Conservation (phyloP, 92 coral and sea anemone species). For the Parazoanthus darwini region DNA sequence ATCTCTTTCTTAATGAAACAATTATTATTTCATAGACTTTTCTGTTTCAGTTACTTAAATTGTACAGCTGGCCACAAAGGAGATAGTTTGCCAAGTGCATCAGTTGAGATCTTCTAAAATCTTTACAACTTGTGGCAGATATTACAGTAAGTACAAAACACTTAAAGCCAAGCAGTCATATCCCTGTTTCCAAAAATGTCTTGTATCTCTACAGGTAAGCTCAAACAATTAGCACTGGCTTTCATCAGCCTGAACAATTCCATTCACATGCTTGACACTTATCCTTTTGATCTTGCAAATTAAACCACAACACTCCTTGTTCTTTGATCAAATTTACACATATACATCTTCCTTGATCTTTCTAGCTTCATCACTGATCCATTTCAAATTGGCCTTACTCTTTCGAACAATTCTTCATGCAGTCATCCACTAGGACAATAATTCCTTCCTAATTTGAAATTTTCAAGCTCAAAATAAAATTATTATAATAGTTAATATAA, state of each 20-base stretch:
- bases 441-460: not conserved
- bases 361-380: not conserved
- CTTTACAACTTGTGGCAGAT: no score
- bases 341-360: no score
- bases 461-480: not conserved
- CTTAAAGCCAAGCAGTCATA: not conserved
- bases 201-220: not conserved
- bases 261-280: not conserved
- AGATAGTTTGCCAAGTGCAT: no score
- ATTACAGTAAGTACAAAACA: no score
- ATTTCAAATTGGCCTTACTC: not conserved
- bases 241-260: not conserved
- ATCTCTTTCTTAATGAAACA: no score
- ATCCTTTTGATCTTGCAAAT: not conserved
- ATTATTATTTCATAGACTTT: no score
- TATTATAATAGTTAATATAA: no score
- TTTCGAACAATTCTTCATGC: not conserved
- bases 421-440: not conserved
- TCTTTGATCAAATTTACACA: not conserved
- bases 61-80: no score
- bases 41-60: no score
- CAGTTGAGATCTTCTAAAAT: no score
- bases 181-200: not conserved
- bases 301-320: not conserved
- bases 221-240: not conserved